Base-by-base conservation (phyloP, 1,140 invertebrate genomes). In the Drosophila mauritiana region DNA sequence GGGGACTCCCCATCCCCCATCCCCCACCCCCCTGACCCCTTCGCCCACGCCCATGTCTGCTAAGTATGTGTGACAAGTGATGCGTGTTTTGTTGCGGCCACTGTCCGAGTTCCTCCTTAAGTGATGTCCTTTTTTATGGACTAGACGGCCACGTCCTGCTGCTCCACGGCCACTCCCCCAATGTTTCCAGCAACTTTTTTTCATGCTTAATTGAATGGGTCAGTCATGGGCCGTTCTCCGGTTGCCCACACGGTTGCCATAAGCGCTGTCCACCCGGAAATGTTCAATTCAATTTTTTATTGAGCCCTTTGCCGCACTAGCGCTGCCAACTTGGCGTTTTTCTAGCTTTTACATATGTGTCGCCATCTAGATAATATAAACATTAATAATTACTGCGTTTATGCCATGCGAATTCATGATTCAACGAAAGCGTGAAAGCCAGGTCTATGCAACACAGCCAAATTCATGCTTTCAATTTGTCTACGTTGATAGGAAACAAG, bases 141-240 rank as follows among this genome's bases (percentile, higher is more conserved):
- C 57, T 64, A 55, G 59, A 45, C 57, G 43, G 45, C 40, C 68
- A 72, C 68, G 52, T 63, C 46, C 53, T 20, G 15, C 42, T 20
- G 2, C 15, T 7, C 42, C 8, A 1, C 22, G 6, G 25, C 37
- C 36, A n/a, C 20, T 25, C 31, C 3, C 34, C 43, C 39, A 31
- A 37, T 36, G 48, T 39, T 40, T 37, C 13, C 45, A 37, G 17
- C 39, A 49, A 37, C 39, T 61, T 88, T 89, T 75, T 84, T 78
- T 91, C 86, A 91, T 82, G 90, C 90, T 91, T 91, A 91, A 91
- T 91, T 91, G 90, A 91, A 91, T 91, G 86, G 90, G 90, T 91
- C 90, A 89, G 80, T 83, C 82, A 78, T 61, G 73, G 77, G 73
- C 70, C 79, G 73, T 73, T 82, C 78, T 67, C 76, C 70, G 67